Evolutionary conservation across 2,797 vertebrate genomes (phyloP).

Genomic region (Phoebastria nigripes): DNA sequence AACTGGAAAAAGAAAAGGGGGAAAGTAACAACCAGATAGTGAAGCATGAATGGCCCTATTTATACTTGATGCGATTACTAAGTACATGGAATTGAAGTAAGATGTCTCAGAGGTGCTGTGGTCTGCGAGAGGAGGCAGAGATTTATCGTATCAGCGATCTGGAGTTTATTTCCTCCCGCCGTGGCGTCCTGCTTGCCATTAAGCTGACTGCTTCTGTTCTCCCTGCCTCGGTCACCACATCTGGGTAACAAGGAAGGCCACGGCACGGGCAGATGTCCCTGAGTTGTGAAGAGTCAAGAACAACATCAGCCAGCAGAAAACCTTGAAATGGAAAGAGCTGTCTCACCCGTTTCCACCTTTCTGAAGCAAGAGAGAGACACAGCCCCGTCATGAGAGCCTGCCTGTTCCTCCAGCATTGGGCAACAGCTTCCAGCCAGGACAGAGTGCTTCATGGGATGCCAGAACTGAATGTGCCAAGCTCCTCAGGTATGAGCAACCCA

Average conservation of each 20-base stretch:
- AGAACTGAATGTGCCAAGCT: not conserved
- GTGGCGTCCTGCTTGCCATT: fast-evolving
- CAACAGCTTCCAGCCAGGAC: not conserved
- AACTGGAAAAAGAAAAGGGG: not conserved
- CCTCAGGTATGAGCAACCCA: not conserved
- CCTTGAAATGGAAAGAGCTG: not conserved
- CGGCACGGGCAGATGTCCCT: not conserved
- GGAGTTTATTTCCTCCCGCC: not conserved
- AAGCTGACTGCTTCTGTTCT: not conserved
- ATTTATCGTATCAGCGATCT: not conserved
- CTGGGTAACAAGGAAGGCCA: not conserved
- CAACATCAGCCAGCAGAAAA: not conserved
- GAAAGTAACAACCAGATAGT: not conserved
- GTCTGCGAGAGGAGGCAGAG: not conserved
- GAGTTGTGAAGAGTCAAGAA: not conserved
- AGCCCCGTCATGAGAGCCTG: fast-evolving
- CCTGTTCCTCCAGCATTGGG: not conserved
- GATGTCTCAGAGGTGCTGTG: not conserved
- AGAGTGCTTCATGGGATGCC: fast-evolving
- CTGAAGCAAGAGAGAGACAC: not conserved
- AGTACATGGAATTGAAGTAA: not conserved
- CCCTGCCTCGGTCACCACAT: not conserved
- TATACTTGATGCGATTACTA: not conserved
- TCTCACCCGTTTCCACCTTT: not conserved
- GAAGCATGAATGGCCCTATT: not conserved